phyloP scores from a whole-genome alignment of 2,797 vertebrate species.

The Meda fulgida region DNA sequence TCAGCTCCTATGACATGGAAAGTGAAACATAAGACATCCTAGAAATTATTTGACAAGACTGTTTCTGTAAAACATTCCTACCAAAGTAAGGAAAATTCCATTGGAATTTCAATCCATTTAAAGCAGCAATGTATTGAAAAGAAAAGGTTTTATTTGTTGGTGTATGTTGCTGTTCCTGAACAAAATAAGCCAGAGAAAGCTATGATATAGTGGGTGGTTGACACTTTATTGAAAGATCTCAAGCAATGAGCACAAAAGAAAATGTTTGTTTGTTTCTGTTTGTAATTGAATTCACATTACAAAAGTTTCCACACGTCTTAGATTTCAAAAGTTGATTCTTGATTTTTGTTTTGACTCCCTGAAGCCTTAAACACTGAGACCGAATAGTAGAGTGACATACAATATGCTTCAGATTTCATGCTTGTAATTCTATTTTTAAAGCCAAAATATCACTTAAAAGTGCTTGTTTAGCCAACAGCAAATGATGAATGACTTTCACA shows the following conservation, averaged over 20 bases:
- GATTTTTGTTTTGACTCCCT: background rate
- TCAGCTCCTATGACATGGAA: background rate
- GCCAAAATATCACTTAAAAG: slow-evolving; percentile 50
- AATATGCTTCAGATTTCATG: slow-evolving; percentile 36
- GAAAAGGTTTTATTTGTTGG: slow-evolving; percentile 3
- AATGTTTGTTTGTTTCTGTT: background rate
- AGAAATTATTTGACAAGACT: background rate
- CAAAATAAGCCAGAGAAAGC: slow-evolving; percentile 18
- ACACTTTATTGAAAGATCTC: slow-evolving; percentile 28
- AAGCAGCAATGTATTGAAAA: background rate
- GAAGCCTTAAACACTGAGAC: background rate
- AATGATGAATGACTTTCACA: slow-evolving; percentile 55
- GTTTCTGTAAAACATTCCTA: background rate
- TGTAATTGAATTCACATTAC: slow-evolving; percentile 6
- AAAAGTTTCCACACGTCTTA: background rate
- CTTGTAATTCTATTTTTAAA: slow-evolving; percentile 45
- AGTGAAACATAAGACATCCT: background rate
- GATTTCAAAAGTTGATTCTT: slow-evolving; percentile 14
- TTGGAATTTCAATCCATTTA: background rate
- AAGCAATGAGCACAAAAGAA: background rate
- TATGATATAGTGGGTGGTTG: slow-evolving; percentile 15
- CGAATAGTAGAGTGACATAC: slow-evolving; percentile 22
- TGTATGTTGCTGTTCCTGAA: slow-evolving; percentile 14
- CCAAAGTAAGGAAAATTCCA: background rate
- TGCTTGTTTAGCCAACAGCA: slow-evolving; percentile 56